phyloP scores from a whole-genome alignment of 2,888 invertebrate species.

The Caenorhabditis sp. region DNA sequence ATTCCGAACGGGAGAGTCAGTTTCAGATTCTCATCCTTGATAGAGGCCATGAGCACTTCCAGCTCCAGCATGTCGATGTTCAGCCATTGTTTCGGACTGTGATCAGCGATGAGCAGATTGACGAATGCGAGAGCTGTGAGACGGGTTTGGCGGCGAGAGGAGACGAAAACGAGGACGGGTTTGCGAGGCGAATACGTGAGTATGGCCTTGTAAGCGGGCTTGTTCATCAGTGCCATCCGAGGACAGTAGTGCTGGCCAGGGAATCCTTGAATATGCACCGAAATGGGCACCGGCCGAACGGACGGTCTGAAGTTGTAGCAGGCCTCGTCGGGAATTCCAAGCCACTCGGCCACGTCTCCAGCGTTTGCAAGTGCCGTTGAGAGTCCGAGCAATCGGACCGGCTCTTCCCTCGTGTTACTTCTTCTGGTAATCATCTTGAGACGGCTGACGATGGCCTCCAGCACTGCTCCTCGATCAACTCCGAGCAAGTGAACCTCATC shows the following conservation, averaged over 20 bases:
- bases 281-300: slow-evolving; percentile 95
- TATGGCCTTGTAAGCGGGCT: slow-evolving; percentile 95
- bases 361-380: slow-evolving; percentile 99
- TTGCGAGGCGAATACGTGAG: slow-evolving; percentile 91
- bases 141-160: slow-evolving; percentile 86
- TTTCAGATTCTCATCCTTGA: slow-evolving; percentile 90
- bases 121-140: slow-evolving; percentile 94
- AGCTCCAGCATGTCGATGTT: slow-evolving; percentile 81
- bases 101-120: slow-evolving; percentile 90
- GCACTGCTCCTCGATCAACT: slow-evolving; percentile 83
- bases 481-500: slow-evolving; percentile 96
- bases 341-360: slow-evolving; percentile 95
- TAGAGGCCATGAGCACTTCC: slow-evolving; percentile 83
- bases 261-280: slow-evolving; percentile 94
- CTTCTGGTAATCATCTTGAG: slow-evolving; percentile 73
- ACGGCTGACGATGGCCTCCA: slow-evolving; percentile 95
- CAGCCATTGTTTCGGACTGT: slow-evolving; percentile 83
- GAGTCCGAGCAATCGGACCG: slow-evolving; percentile 91
- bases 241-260: slow-evolving; percentile 99
- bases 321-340: slow-evolving; percentile 88
- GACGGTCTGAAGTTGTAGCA: slow-evolving; percentile 97
- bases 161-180: slow-evolving; percentile 94
- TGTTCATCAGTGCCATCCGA: slow-evolving; percentile 99
- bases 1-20: slow-evolving; percentile 96
- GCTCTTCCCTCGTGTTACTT: slow-evolving; percentile 75